Evolutionary conservation across 2,113 vertebrate genomes (phyloP), one percentile per base, ranked within the genome.

Genomic region (Thamnaconus septentrionalis): DNA sequence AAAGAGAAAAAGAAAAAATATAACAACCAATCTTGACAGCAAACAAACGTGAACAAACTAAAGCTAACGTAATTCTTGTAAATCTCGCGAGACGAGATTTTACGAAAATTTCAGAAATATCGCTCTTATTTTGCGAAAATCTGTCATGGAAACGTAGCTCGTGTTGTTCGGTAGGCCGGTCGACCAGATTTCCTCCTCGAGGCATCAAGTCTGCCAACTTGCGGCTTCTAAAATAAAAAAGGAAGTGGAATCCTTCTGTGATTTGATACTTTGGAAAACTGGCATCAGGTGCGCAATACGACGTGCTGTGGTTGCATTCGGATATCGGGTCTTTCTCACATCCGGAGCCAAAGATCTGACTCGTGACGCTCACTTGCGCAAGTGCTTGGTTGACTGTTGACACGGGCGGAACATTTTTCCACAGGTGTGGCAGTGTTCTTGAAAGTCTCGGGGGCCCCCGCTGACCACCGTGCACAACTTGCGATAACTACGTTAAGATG

Each of bases 401-500:
- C 73, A 67, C 76, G 55, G 41, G 65, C 44, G 79, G 77, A 72
- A 79, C 74, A 79, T 78, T 73, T 31, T 85, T 75, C 71, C 76
- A 56, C 60, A 52, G 45, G 84, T 82, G 79, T 80, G 71, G 73
- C 72, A 65, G 50, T 59, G 46, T 53, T 59, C 10, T 59, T 72
- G 68, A 53, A 61, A 59, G 60, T 63, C 56, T 62, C 51, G 56
- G 18, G 18, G 18, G 18, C 18, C 51, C 53, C 64, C 31, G 49
- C 41, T 39, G 12, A 11, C 61, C 41, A 47, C 53, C 49, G 56
- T 56, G 58, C 45, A n/a, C 66, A 58, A 45, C 66, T 42, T 50
- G 41, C 5, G 46, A 6, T 59, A 65, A 42, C 2, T 5, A 41
- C 54, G 67, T 70, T 9, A 31, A 31, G 18, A 31, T 31, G 18